phyloP scores from a whole-genome alignment of 2,797 vertebrate species.

The Pantherophis alleghaniensis region DNA sequence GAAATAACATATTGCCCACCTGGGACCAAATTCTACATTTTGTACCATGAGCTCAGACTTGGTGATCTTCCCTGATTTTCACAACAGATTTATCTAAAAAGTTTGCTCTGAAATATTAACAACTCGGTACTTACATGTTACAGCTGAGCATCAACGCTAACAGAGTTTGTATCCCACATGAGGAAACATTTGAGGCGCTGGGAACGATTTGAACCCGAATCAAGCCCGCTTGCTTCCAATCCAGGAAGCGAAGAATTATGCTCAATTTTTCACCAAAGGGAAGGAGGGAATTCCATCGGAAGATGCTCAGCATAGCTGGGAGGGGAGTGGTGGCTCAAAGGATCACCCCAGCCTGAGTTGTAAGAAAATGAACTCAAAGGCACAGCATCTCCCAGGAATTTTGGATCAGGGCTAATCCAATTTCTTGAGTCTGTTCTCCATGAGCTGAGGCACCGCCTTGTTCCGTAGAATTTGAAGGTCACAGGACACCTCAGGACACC shows the following conservation, averaged over 20 bases:
- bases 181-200: not conserved
- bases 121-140: not conserved
- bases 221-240: not conserved
- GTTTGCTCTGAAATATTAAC: not conserved
- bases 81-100: not conserved
- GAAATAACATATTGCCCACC: not conserved
- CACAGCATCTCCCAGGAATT: not conserved
- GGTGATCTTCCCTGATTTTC: not conserved
- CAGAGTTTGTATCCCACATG: not conserved
- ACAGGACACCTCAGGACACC: not conserved
- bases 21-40: not conserved
- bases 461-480: not conserved
- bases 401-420: not conserved
- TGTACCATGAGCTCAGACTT: not conserved
- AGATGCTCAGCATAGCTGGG: not conserved
- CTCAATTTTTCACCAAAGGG: not conserved
- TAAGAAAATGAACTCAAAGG: not conserved
- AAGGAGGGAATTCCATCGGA: not conserved
- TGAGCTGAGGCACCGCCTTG: not conserved
- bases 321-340: not conserved
- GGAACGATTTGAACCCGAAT: not conserved
- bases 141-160: not conserved
- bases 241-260: not conserved
- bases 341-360: not conserved
- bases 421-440: not conserved